These are phyloP conservation scores for Dromiciops gliroides DNA, from an alignment of 2,113 vertebrate species.

Conservation along the genomic window DNA sequence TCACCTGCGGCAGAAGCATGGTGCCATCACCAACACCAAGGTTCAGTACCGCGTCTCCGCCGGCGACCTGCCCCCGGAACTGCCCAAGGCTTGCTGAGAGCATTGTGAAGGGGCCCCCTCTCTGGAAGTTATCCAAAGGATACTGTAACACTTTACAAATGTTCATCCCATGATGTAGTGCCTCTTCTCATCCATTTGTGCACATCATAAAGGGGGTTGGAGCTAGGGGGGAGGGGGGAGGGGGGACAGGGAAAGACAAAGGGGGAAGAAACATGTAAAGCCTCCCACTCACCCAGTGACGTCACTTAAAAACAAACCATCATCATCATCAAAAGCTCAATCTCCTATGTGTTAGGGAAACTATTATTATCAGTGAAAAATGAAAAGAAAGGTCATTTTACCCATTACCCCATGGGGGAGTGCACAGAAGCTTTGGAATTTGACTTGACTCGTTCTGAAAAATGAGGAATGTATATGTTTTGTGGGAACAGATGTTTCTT, in stretches of 20 bases:
- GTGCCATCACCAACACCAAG: conserved; percentile 99
- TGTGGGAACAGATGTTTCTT: conserved; percentile 86
- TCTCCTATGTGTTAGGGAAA: conserved; percentile 81
- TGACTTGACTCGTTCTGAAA: conserved; percentile 83
- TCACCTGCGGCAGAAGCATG: conserved; percentile 98
- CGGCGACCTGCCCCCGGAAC: conserved; percentile 88
- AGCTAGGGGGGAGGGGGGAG: conserved; percentile 39
- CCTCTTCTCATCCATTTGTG: conserved; percentile 83
- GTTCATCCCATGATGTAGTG: conserved; percentile 84
- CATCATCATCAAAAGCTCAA: conserved; percentile 83
- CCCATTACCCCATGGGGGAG: conserved; percentile 81
- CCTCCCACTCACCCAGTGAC: conserved; percentile 77
- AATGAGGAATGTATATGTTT: conserved; percentile 87
- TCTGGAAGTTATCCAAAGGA: conserved; percentile 81
- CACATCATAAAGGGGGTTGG: conserved; percentile 69
- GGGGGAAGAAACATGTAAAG: conserved; percentile 64
- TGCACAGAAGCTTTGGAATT: conserved; percentile 82
- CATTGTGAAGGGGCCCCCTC: conserved; percentile 51
- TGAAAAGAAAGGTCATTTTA: conserved; percentile 80
- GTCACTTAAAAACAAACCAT: conserved; percentile 75
- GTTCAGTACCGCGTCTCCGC: conserved; percentile 95
- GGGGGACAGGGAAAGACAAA: conserved; percentile 68
- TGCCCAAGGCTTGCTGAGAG: conserved; percentile 93
- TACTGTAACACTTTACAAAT: conserved; percentile 81
- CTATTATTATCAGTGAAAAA: conserved; percentile 70